Base-by-base conservation (phyloP, 2,113 vertebrate species). In the Muntiacus reevesi region DNA sequence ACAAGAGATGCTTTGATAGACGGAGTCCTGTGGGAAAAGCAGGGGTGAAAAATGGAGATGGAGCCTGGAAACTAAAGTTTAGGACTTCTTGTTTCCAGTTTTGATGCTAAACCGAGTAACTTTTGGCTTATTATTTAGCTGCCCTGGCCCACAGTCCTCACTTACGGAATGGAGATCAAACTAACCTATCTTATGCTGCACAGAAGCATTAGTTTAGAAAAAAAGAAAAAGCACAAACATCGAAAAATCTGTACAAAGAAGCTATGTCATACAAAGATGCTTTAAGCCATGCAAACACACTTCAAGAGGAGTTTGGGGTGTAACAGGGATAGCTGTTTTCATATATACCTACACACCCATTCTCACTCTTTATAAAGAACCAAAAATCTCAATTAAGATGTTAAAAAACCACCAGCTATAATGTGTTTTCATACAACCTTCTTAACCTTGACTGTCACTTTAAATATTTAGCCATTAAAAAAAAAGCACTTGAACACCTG, bases 401-500 rank as follows among this genome's bases (percentile, higher is more conserved):
- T 57, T 93, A 64, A 84, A 43, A 89, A 89, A 62, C 15, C 28
- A 52, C 25, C 76, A 27, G 23, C 67, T 94, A 13, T 52, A 57
- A 59, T 19, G 13, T 43, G 5, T 47, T 59, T 64, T 71, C 86
- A 54, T n/a, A 67, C 6, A 36, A 82, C 92, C 71, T 94, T 54
- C 83, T 89, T 97, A 64, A 91, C 62, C 76, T 87, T 95, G 9
- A 92, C 87, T 87, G 55, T 96, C 23, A 2, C 76, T 98, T 98
- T 97, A 84, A 96, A 95, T 96, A 97, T 15, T 96, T 79, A 93
- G 96, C 59, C 43, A 95, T 96, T 45, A 23, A 25, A 57, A 97
- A 95, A 97, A 7, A 98, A 98, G 62, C 43, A 79, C 93, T 89
- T 52, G 45, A 98, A 78, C 87, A 97, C 95, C 98, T 98, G 97